Conservation (phyloP, 2,888 invertebrate species). For the Melipona bicolor region DNA sequence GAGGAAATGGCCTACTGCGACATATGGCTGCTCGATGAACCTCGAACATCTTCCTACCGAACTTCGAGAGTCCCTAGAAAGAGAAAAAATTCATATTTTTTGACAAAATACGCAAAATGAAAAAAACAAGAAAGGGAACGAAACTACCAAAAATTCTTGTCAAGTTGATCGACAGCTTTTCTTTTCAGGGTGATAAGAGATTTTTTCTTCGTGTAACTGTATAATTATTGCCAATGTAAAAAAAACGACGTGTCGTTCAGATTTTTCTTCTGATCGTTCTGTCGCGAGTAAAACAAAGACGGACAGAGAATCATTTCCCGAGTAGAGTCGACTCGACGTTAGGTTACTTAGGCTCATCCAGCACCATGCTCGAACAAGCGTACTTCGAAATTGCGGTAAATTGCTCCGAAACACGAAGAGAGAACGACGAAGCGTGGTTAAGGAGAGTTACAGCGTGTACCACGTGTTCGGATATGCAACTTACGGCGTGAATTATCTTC, state of each 20-base stretch:
- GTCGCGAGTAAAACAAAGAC: no score
- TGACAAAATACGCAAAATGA: neutral
- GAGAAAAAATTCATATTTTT: neutral
- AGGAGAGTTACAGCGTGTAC: neutral
- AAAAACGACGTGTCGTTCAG: neutral
- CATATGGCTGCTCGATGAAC: constrained; percentile 40
- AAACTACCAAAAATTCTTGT: neutral
- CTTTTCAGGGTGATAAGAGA: no score
- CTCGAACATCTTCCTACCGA: constrained; percentile 1
- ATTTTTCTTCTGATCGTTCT: neutral
- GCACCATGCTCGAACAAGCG: constrained; percentile 17
- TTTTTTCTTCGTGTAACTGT: neutral
- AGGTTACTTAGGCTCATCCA: constrained; percentile 15
- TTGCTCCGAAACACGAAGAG: constrained; percentile 28
- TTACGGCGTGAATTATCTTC: constrained; percentile 55
- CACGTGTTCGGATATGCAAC: constrained; percentile 16
- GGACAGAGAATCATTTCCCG: neutral
- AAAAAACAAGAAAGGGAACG: no score
- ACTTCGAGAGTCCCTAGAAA: neutral
- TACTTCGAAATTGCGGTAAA: constrained; percentile 51
- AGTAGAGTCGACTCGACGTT: neutral
- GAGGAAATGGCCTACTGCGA: constrained; percentile 78
- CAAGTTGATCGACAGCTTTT: neutral
- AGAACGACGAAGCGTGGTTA: neutral
- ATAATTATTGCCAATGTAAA: neutral